phyloP scores from a whole-genome alignment of 2,797 vertebrate genomes.

The Danio choprae region DNA sequence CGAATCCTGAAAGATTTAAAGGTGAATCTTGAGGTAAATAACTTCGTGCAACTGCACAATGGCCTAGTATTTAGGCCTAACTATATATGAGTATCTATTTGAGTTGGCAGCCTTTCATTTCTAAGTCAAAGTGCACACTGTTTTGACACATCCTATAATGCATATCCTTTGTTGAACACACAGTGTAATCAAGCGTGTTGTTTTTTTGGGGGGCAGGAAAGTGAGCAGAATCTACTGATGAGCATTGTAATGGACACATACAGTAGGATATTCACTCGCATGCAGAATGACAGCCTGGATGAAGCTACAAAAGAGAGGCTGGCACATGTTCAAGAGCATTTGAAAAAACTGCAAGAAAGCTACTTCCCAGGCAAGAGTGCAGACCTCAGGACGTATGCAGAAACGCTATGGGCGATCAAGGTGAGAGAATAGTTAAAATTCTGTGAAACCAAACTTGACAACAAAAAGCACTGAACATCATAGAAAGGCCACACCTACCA shows the following conservation, averaged over 20 bases:
- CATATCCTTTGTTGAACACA: not conserved
- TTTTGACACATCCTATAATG: not conserved
- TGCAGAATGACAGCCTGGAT: constrained; percentile 47
- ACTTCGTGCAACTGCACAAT: not conserved
- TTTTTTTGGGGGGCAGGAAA: constrained; percentile 23
- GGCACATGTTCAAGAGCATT: constrained; percentile 34
- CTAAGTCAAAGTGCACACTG: not conserved
- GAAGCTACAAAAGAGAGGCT: constrained; percentile 10
- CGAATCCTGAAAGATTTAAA: constrained; percentile 43
- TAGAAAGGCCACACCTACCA: not conserved
- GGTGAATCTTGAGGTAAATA: constrained; percentile 54
- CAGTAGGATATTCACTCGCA: constrained; percentile 49
- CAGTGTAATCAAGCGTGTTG: not conserved
- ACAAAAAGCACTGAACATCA: not conserved
- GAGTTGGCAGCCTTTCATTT: not conserved
- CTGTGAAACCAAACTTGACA: constrained; percentile 9
- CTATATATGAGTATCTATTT: not conserved
- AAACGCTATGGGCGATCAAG: constrained; percentile 44
- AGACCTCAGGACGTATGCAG: constrained; percentile 47
- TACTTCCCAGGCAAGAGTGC: constrained; percentile 54
- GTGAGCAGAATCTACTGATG: constrained; percentile 60
- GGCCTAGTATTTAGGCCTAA: not conserved
- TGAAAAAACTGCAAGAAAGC: constrained; percentile 50
- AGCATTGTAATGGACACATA: constrained; percentile 58
- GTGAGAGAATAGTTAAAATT: constrained; percentile 38